phyloP scores from a whole-genome alignment of 2,113 vertebrate genomes.

The Tauraco erythrolophus region DNA sequence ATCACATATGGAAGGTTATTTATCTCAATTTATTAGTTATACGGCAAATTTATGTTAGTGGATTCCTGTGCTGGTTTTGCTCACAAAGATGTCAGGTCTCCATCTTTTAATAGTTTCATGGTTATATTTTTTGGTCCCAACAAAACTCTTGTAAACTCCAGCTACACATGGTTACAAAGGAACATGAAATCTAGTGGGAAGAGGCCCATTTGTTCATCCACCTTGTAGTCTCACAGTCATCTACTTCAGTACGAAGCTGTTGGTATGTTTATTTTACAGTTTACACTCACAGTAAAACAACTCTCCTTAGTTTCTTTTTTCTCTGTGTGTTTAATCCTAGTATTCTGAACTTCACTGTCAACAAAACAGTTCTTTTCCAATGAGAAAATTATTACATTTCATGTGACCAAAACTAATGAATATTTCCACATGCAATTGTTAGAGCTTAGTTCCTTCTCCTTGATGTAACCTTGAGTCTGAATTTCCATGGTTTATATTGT shows the following conservation, averaged over 20 bases:
- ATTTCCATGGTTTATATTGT: conserved; percentile 13
- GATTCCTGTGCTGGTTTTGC: neutral
- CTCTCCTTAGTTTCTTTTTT: neutral
- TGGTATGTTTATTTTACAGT: neutral
- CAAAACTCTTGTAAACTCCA: neutral
- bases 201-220: neutral
- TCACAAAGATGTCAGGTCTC: neutral
- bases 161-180: neutral
- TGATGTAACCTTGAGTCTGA: conserved; percentile 15
- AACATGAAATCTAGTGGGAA: neutral
- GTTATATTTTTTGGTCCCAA: neutral
- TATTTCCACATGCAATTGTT: neutral
- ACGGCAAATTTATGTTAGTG: neutral
- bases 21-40: neutral
- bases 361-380: neutral
- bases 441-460: neutral
- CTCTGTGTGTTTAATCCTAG: neutral
- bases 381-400: neutral
- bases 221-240: neutral
- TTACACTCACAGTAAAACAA: neutral
- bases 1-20: neutral
- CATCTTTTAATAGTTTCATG: neutral
- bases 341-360: neutral
- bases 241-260: neutral
- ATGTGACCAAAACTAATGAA: neutral